phyloP scores from a whole-genome alignment of 2,797 vertebrate genomes.

The Vultur gryphus region DNA sequence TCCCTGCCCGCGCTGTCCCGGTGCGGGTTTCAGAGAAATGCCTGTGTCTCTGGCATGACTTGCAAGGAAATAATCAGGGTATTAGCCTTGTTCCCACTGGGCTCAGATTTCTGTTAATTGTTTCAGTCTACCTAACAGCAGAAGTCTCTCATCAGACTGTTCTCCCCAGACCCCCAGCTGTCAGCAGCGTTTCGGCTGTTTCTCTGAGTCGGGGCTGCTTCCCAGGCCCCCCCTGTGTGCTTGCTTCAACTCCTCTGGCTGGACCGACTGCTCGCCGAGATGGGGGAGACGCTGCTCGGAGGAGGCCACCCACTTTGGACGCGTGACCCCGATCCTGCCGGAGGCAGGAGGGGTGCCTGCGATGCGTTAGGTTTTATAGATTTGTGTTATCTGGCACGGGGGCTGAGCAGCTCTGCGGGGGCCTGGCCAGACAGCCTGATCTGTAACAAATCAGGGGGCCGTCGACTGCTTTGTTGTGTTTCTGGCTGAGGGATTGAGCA shows the following conservation, averaged over 20 bases:
- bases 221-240: background rate
- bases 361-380: background rate
- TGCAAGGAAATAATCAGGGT: background rate
- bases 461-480: background rate
- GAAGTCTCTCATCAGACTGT: background rate
- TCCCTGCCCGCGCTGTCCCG: background rate
- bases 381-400: background rate
- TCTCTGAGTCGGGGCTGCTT: background rate
- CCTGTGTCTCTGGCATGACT: background rate
- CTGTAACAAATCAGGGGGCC: background rate
- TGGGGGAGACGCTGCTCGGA: background rate
- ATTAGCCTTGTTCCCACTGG: background rate
- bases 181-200: background rate
- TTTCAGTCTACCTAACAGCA: background rate
- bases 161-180: background rate
- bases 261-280: rapidly evolving
- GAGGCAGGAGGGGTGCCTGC: background rate
- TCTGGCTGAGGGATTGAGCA: background rate
- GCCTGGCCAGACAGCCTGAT: background rate
- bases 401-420: background rate
- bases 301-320: background rate
- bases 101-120: background rate
- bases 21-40: rapidly evolving
- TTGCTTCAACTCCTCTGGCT: background rate
- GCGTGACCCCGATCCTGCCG: background rate